Evolutionary conservation across 2,888 invertebrate genomes (phyloP).

Genomic region (Therioaphis trifolii): DNA sequence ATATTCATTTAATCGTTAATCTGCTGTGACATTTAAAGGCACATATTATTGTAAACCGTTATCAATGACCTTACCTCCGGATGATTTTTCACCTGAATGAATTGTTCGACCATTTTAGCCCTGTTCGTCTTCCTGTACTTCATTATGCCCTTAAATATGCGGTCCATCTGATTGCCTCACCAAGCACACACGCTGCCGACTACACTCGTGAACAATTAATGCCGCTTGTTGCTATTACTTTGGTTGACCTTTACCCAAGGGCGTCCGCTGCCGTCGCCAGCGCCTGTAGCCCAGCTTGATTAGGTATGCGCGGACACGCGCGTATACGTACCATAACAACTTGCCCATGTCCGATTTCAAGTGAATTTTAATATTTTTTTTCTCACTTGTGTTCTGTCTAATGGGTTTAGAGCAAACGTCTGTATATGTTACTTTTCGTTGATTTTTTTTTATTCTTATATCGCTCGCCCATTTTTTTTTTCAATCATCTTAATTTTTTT

Average conservation of each 20-base stretch:
- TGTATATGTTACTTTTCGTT: too few relatives aligned
- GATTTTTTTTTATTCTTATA: too few relatives aligned
- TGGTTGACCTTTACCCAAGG: slow-evolving; percentile 35
- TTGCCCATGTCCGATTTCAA: too few relatives aligned
- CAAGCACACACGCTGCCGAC: neutral
- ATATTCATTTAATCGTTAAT: too few relatives aligned
- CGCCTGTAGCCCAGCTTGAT: slow-evolving; percentile 4
- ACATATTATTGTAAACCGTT: too few relatives aligned
- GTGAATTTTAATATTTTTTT: too few relatives aligned
- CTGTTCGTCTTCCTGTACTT: slow-evolving; percentile 85
- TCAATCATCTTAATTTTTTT: too few relatives aligned
- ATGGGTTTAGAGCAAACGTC: too few relatives aligned
- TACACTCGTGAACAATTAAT: neutral
- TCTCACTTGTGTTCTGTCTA: too few relatives aligned
- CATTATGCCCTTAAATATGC: slow-evolving; percentile 90
- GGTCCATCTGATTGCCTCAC: slow-evolving; percentile 75
- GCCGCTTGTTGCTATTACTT: neutral
- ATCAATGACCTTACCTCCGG: slow-evolving; percentile 78
- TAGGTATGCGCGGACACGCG: neutral
- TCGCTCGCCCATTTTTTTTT: too few relatives aligned
- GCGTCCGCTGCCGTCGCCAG: neutral
- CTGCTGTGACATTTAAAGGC: too few relatives aligned
- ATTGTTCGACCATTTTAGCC: slow-evolving; percentile 91
- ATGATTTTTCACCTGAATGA: slow-evolving; percentile 87
- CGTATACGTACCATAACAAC: too few relatives aligned